Evolutionary conservation across 2,888 invertebrate species (phyloP).

Genomic region (Poecilus cupreus): DNA sequence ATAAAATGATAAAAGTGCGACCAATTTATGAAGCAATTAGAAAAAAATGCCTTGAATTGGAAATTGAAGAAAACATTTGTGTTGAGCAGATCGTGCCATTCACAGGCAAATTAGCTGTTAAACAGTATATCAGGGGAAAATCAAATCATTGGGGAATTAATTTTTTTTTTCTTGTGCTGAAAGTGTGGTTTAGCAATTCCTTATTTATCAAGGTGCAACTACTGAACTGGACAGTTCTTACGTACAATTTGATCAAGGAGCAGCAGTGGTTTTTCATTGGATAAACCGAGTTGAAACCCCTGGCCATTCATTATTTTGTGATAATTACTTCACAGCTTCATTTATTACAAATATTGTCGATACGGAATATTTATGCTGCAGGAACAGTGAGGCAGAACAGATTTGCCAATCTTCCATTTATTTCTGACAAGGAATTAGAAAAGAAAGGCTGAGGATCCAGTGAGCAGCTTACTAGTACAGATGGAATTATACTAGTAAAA

Average conservation of each 20-base stretch:
- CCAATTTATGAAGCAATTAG: background rate
- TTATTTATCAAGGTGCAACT: constrained; percentile 65
- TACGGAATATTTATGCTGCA: constrained; percentile 24
- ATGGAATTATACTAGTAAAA: too few relatives aligned
- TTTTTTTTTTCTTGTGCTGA: constrained; percentile 63
- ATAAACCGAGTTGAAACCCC: constrained; percentile 50
- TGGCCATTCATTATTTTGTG: constrained; percentile 47
- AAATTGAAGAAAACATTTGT: constrained; percentile 18
- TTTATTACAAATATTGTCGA: constrained; percentile 61
- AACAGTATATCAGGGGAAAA: constrained; percentile 63
- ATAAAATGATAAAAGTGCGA: constrained; percentile 26
- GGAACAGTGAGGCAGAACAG: constrained; percentile 52
- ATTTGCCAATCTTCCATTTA: constrained; percentile 63
- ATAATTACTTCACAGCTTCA: constrained; percentile 62
- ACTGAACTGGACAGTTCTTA: constrained; percentile 54
- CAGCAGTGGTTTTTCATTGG: constrained; percentile 58
- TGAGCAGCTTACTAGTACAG: constrained; percentile 61
- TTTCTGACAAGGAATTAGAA: constrained; percentile 60
- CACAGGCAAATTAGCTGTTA: constrained; percentile 61
- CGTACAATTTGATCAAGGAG: constrained; percentile 60
- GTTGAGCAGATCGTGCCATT: constrained; percentile 63
- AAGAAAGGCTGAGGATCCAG: constrained; percentile 59
- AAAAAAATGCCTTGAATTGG: background rate
- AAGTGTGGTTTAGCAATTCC: constrained; percentile 64
- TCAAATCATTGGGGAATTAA: constrained; percentile 62